Evolutionary conservation across 1,140 invertebrate genomes (phyloP).

Genomic region (Musca vetustissima): DNA sequence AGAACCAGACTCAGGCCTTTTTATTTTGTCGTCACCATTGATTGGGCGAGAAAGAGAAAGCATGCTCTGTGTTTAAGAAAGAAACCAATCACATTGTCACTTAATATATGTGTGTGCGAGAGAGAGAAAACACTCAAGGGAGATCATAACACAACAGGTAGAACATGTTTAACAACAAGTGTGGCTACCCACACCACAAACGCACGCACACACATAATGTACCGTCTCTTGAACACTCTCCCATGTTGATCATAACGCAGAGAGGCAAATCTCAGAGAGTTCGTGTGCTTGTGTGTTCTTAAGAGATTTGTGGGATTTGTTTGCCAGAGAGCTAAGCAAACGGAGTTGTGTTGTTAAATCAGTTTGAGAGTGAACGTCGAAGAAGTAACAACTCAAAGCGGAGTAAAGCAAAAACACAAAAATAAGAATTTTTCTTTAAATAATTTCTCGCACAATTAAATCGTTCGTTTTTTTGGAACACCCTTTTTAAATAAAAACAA

Average conservation of each 20-base stretch:
- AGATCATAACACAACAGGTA: neutral
- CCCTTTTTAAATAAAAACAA: neutral
- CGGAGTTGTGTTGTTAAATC: neutral
- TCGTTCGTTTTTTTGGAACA: neutral
- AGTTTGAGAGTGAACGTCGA: slow-evolving; percentile 6
- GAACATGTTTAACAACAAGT: slow-evolving; percentile 1
- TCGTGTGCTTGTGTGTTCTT: no score
- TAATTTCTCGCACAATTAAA: neutral
- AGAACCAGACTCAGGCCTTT: no score
- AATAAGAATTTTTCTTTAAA: neutral
- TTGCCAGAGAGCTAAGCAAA: neutral
- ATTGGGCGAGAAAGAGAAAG: no score
- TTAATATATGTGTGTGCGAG: neutral
- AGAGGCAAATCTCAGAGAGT: neutral
- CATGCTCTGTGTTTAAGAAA: no score
- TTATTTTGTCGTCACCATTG: no score
- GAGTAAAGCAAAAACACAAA: neutral
- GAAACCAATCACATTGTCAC: no score
- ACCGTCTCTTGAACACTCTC: no score
- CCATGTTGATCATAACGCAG: neutral
- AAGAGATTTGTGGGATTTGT: slow-evolving; percentile 1
- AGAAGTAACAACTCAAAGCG: neutral
- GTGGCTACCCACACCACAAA: no score
- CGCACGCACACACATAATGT: no score
- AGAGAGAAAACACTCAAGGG: neutral